These are phyloP conservation scores for Branchipolynoe longqiensis DNA, from an alignment of 2,888 invertebrate genomes.

Conservation along the genomic window DNA sequence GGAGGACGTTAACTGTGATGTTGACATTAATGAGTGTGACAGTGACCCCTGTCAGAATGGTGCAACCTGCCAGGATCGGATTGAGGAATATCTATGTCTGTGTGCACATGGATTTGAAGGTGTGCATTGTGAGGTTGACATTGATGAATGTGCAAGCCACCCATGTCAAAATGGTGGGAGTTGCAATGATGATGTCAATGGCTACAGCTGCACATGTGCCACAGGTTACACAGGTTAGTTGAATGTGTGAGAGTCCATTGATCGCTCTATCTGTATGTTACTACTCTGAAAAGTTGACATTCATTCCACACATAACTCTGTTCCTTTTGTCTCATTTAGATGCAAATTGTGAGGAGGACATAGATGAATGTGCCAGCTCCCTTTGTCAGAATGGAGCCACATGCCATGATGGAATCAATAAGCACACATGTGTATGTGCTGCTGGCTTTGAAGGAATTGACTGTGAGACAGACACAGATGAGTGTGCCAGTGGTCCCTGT, in stretches of 20 bases:
- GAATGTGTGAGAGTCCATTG: too few relatives aligned
- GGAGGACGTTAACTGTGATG: conserved; percentile 60
- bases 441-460: conserved; percentile 8
- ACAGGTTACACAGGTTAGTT: background rate
- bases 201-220: background rate
- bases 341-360: background rate
- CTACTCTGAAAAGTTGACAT: too few relatives aligned
- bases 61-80: conserved; percentile 87
- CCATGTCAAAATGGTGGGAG: too few relatives aligned
- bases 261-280: too few relatives aligned
- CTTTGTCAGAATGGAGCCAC: background rate
- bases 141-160: conserved; percentile 90
- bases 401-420: too few relatives aligned
- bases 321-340: background rate
- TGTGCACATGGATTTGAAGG: conserved; percentile 76
- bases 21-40: conserved; percentile 80
- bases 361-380: conserved; percentile 14
- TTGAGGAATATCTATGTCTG: conserved; percentile 83
- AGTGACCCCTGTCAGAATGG: conserved; percentile 61
- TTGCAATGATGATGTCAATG: background rate
- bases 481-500: conserved; percentile 86
- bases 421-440: too few relatives aligned
- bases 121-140: conserved; percentile 86
- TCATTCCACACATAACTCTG: too few relatives aligned
- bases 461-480: background rate